phyloP scores from a whole-genome alignment of 2,888 invertebrate species.

The Lasius platythorax region DNA sequence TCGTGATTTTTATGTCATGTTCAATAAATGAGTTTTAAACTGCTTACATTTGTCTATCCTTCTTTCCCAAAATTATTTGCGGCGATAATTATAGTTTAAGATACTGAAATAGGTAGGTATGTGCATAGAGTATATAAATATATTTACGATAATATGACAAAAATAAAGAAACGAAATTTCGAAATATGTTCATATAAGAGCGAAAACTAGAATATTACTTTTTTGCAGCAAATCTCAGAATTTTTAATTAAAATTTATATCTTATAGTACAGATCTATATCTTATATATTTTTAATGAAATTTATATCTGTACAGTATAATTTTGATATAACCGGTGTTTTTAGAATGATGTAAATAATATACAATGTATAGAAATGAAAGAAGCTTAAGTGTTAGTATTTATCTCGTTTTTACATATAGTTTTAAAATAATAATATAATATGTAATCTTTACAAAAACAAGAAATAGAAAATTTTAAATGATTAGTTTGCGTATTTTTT shows the following conservation, averaged over 20 bases:
- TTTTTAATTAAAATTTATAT: not conserved
- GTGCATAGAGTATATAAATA: not conserved
- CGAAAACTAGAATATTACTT: not conserved
- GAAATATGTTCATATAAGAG: not conserved
- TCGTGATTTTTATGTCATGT: constrained; percentile 84
- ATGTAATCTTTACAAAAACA: too few relatives aligned
- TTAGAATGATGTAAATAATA: not conserved
- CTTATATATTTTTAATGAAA: not conserved
- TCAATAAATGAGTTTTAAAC: constrained; percentile 83
- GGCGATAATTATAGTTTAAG: not conserved
- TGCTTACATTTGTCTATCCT: not conserved
- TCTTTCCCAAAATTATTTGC: not conserved
- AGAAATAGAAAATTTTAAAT: not conserved
- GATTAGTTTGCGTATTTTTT: not conserved
- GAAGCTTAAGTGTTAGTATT: not conserved
- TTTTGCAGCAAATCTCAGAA: not conserved
- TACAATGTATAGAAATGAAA: not conserved
- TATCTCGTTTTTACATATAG: too few relatives aligned
- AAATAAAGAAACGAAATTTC: not conserved
- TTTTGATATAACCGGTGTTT: not conserved
- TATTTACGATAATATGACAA: not conserved
- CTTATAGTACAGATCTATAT: not conserved
- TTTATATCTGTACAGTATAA: not conserved
- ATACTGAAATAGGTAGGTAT: not conserved
- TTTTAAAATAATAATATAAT: too few relatives aligned